Percentiles rank a stretch among this genome's conserved stretches.
phyloP scores from a whole-genome alignment of 2,888 invertebrate genomes.

The Platycheirus albimanus region DNA sequence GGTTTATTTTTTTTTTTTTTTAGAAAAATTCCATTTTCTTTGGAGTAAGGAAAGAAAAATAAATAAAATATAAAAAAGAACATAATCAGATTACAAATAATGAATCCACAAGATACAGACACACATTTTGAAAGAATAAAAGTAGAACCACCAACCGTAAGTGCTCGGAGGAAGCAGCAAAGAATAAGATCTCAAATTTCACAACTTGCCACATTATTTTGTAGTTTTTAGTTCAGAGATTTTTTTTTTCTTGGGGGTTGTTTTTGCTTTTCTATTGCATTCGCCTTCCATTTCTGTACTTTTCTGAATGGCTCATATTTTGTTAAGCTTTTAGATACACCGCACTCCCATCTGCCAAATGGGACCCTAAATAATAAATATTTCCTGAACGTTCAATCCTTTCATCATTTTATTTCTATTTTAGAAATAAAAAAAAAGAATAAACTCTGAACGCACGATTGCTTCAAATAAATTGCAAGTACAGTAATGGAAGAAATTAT shows the following conservation, averaged over 20 bases:
- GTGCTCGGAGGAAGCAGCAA: conserved; percentile 10
- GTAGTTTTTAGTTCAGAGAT: conserved; percentile 58
- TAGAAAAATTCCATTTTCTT: conserved; percentile 46
- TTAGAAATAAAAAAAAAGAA: conserved; percentile 36
- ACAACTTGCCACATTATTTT: conserved; percentile 64
- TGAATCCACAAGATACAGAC: conserved; percentile 37
- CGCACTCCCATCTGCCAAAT: conserved; percentile 22
- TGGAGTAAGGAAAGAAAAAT: conserved; percentile 10
- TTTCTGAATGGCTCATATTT: conserved; percentile 39
- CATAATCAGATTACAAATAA: conserved; percentile 66
- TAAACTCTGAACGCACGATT: conserved; percentile 27
- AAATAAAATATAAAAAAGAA: conserved; percentile 46
- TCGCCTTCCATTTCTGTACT: conserved; percentile 26
- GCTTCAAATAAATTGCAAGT: conserved; percentile 19
- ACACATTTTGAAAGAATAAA: conserved; percentile 15
- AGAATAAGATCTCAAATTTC: conserved; percentile 62
- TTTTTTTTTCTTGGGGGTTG: conserved; percentile 36
- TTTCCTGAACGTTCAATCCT: conserved; percentile 5
- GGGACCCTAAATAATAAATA: conserved; percentile 19
- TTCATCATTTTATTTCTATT: conserved; percentile 2
- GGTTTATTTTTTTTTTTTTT: conserved; percentile 9
- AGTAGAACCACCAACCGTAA: conserved; percentile 18
- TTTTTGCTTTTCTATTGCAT: conserved; percentile 12
- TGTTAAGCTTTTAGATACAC: conserved; percentile 26
- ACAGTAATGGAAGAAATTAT: background rate